Percentiles rank a stretch among this genome's conserved stretches.
Conservation (phyloP, 2,888 invertebrate species). For the Hirudinaria manillensis region DNA sequence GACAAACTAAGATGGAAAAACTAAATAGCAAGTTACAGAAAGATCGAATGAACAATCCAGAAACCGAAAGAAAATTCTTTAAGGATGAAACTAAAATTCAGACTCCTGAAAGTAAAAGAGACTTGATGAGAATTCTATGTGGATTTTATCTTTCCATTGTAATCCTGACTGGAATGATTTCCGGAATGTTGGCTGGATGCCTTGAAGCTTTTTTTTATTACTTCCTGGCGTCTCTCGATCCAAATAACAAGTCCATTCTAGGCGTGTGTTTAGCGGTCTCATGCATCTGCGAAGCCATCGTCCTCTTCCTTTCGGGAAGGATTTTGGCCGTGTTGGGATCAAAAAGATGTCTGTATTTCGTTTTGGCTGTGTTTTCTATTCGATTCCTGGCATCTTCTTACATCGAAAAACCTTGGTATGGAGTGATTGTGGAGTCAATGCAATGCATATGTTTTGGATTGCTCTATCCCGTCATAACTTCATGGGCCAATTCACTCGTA, state of each 20-base stretch:
- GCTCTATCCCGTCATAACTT: constrained; percentile 87
- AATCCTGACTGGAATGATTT: constrained; percentile 71
- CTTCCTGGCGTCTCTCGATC: constrained; percentile 39
- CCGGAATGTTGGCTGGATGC: constrained; percentile 82
- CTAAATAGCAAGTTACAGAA: too few relatives aligned
- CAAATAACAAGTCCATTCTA: constrained; percentile 42
- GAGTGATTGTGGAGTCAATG: constrained; percentile 74
- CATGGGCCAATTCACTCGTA: constrained; percentile 76
- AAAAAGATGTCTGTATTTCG: constrained; percentile 73
- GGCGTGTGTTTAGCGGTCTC: constrained; percentile 46
- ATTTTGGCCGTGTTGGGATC: constrained; percentile 72
- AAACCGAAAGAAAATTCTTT: neutral
- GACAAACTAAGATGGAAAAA: too few relatives aligned
- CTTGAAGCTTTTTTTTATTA: constrained; percentile 81
- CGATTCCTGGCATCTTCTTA: constrained; percentile 76
- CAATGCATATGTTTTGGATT: constrained; percentile 83
- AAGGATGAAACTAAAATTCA: neutral
- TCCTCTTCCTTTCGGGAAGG: constrained; percentile 71
- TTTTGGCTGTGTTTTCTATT: constrained; percentile 71
- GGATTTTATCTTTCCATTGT: constrained; percentile 75
- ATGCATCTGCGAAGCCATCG: constrained; percentile 44
- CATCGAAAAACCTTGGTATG: constrained; percentile 73
- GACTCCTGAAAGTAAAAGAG: neutral
- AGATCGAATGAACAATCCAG: neutral
- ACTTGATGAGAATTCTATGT: constrained; percentile 59